phyloP scores from a whole-genome alignment of 2,888 invertebrate genomes.

The Ethmia dodecea region DNA sequence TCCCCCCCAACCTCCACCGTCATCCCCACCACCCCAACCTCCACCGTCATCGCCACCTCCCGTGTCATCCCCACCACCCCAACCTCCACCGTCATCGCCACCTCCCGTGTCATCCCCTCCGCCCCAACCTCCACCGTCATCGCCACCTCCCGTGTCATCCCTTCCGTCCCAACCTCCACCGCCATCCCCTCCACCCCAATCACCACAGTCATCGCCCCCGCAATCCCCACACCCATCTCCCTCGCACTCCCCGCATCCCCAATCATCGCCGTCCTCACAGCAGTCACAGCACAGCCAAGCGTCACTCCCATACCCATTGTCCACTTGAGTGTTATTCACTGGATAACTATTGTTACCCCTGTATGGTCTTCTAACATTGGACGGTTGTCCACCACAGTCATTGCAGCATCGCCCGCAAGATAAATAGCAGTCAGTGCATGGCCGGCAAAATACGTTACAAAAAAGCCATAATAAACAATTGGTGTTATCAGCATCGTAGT shows the following conservation, averaged over 20 bases:
- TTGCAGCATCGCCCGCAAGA: background rate
- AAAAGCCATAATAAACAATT: background rate
- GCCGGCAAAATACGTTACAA: background rate
- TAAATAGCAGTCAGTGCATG: background rate
- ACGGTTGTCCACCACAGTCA: too few relatives aligned
- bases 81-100: background rate
- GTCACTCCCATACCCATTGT: too few relatives aligned
- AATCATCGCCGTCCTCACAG: background rate
- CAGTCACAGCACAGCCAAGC: too few relatives aligned
- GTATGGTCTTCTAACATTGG: too few relatives aligned
- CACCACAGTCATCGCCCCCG: background rate
- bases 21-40: slow-evolving; percentile 5
- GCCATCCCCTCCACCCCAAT: background rate
- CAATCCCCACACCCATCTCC: too few relatives aligned
- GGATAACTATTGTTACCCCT: too few relatives aligned
- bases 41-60: background rate
- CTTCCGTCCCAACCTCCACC: background rate
- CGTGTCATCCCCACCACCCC: background rate
- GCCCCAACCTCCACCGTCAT: background rate
- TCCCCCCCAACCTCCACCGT: slow-evolving; percentile 1
- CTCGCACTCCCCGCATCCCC: background rate
- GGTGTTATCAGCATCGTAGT: background rate
- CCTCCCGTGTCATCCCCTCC: slow-evolving; percentile 1
- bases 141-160: background rate
- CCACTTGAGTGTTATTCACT: too few relatives aligned